Percentiles rank a stretch among this genome's conserved stretches.
phyloP scores from a whole-genome alignment of 2,888 invertebrate genomes.

The Drosophila vallismaia region DNA sequence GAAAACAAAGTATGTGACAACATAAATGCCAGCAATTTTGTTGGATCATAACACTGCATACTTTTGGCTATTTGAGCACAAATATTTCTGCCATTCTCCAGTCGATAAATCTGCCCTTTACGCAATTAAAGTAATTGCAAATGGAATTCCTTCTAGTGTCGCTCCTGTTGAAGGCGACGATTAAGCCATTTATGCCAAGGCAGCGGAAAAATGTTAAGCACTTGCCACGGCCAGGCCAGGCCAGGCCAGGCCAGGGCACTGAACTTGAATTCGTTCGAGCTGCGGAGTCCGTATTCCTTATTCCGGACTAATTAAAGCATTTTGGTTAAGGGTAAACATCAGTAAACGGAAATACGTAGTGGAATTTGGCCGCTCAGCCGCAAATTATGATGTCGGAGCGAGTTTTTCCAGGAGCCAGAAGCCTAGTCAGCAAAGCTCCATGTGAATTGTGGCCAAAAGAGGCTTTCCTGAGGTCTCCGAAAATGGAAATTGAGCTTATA shows the following conservation, averaged over 20 bases:
- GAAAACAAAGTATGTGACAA: constrained; percentile 64
- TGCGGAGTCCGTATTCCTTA: background rate
- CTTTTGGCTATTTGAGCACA: constrained; percentile 19
- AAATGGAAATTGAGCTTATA: constrained; percentile 56
- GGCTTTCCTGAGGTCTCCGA: constrained; percentile 14
- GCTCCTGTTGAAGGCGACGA: constrained; percentile 44
- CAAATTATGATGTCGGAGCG: constrained; percentile 38
- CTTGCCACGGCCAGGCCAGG: constrained; percentile 25
- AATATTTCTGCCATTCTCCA: constrained; percentile 18
- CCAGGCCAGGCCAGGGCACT: constrained; percentile 17
- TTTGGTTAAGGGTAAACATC: constrained; percentile 52
- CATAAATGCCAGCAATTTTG: constrained; percentile 76
- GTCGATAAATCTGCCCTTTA: constrained; percentile 45
- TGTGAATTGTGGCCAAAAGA: constrained; percentile 36
- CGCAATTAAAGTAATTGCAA: constrained; percentile 72
- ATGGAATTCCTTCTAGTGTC: constrained; percentile 56
- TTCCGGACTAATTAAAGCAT: constrained; percentile 65
- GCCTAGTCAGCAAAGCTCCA: constrained; percentile 27
- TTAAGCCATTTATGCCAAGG: constrained; percentile 76
- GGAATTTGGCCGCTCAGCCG: constrained; percentile 38
- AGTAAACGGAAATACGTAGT: constrained; percentile 40
- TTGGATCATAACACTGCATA: constrained; percentile 67
- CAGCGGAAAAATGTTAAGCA: constrained; percentile 70
- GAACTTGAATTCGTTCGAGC: constrained; percentile 49
- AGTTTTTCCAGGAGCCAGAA: background rate